Evolutionary conservation across 1,140 invertebrate species (phyloP), one percentile per base, ranked within the genome.

Genomic region (Phymorhynchus buccinoides): DNA sequence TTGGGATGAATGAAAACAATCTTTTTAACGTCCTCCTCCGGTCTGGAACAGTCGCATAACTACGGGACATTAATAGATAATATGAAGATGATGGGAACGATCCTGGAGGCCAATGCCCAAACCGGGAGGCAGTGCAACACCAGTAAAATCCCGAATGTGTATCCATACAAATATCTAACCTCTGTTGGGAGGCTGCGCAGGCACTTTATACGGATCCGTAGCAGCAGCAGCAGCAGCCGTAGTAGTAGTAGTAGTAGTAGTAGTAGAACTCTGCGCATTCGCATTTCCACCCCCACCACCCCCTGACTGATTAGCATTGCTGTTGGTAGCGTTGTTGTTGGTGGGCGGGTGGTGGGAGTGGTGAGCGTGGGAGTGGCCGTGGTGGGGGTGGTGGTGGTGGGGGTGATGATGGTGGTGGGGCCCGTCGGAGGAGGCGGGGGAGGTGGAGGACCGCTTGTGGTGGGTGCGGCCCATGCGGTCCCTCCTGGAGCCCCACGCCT

Each of bases 201-300:
- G 90, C 2, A 87, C 87, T 86, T 90, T 91, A 82, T 90, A 91
- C 1, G 90, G 89, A 44, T 91, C 89, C 12, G 88, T 88, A 66
- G 56, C 56, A 16, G 14, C 68, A n/a, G 9, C n/a, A n/a, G n/a
- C n/a, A n/a, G n/a, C n/a, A n/a, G n/a, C n/a, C n/a, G n/a, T n/a
- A n/a, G n/a, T n/a, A n/a, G n/a, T n/a, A n/a, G n/a, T n/a, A n/a
- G n/a, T n/a, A n/a, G n/a, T n/a, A n/a, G n/a, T n/a, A n/a, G n/a
- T 35, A 9, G 68, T 27, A n/a, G n/a, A 9, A 9, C 68, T 35
- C n/a, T 9, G 68, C 68, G 9, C n/a, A n/a, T n/a, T n/a, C n/a
- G n/a, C n/a, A n/a, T n/a, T n/a, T n/a, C n/a, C n/a, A n/a, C n/a
- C n/a, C n/a, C n/a, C n/a, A n/a, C n/a, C n/a, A n/a, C n/a, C n/a